phyloP scores from a whole-genome alignment of 2,888 invertebrate species.

The Hermaeophaga mercurialis region DNA sequence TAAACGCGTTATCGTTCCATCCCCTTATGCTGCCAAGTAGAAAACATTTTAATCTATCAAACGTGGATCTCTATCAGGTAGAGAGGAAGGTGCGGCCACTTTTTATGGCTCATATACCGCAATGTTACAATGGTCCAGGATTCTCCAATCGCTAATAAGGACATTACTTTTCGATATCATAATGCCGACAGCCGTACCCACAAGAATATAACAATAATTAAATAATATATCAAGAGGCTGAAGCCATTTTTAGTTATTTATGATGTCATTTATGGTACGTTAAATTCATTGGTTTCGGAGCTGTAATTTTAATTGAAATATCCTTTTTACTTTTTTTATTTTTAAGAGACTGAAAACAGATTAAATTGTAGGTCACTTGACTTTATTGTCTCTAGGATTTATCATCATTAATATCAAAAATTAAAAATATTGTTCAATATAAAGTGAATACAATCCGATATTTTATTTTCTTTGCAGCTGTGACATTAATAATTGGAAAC shows the following conservation, averaged over 20 bases:
- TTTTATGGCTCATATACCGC: conserved; percentile 54
- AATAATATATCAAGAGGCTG: conserved; percentile 48
- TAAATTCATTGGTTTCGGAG: conserved; percentile 39
- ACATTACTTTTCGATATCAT: conserved; percentile 55
- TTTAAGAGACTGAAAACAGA: too few relatives aligned
- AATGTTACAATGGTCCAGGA: conserved; percentile 45
- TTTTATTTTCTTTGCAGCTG: too few relatives aligned
- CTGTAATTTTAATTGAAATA: neutral
- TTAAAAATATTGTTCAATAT: too few relatives aligned
- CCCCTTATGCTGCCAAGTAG: conserved; percentile 29
- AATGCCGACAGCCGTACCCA: conserved; percentile 47
- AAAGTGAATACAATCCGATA: too few relatives aligned
- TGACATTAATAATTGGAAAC: neutral
- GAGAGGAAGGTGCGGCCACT: conserved; percentile 49
- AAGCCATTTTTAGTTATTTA: conserved; percentile 47
- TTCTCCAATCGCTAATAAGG: conserved; percentile 55
- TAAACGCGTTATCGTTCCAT: conserved; percentile 23
- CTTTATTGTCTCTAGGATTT: too few relatives aligned
- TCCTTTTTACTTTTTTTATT: too few relatives aligned
- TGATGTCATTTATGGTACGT: conserved; percentile 40
- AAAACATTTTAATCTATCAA: conserved; percentile 51
- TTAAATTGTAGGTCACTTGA: too few relatives aligned
- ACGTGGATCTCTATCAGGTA: conserved; percentile 48
- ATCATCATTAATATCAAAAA: too few relatives aligned
- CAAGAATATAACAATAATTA: conserved; percentile 47